Percentiles rank a stretch among this genome's conserved stretches.
Evolutionary conservation across 92 coral and sea anemone genomes (phyloP).

Genomic region (Phymanthus crucifer): DNA sequence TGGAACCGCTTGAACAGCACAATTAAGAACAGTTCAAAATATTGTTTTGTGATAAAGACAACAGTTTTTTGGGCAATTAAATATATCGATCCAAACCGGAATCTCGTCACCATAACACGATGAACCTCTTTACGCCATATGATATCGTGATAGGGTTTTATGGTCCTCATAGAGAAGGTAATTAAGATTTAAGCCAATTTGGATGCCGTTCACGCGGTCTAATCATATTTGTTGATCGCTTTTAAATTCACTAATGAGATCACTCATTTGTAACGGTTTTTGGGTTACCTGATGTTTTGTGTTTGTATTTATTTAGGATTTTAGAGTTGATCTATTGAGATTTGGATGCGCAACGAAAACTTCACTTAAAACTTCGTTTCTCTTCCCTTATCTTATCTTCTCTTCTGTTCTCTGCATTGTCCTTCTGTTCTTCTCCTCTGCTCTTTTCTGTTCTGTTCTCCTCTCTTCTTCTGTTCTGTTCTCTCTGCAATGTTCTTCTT

Average conservation of each 20-base stretch:
- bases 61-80: neutral
- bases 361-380: too few species aligned
- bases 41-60: neutral
- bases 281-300: neutral
- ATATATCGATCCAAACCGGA: neutral
- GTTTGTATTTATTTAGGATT: neutral
- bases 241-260: neutral
- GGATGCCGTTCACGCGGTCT: neutral
- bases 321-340: too few species aligned
- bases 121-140: neutral
- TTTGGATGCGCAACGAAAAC: too few species aligned
- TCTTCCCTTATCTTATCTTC: too few species aligned
- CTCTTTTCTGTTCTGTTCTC: neutral
- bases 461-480: too few species aligned
- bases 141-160: neutral
- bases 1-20: neutral
- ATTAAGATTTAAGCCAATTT: neutral
- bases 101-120: neutral
- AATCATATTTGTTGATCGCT: neutral
- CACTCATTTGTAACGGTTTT: neutral
- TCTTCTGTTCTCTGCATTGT: too few species aligned
- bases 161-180: neutral
- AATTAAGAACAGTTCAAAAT: neutral
- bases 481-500: neutral
- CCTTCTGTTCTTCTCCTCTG: neutral